A percentile compares a stretch with the other conserved stretches of the same genome.
Conservation (phyloP, 2,888 invertebrate species). For the Cantharis lateralis region DNA sequence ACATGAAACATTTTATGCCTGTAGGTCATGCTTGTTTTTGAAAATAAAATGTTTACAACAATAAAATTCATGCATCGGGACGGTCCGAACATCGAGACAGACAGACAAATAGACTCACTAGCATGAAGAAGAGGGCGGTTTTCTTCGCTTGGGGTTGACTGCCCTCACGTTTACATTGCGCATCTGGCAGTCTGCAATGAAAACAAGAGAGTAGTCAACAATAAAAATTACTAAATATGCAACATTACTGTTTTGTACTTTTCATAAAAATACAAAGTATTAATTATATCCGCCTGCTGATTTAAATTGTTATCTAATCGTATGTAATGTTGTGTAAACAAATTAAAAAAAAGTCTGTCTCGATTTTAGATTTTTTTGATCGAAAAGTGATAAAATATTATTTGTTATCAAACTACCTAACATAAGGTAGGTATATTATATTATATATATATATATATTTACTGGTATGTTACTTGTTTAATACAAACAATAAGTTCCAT, state of each 20-base stretch:
- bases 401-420: neutral
- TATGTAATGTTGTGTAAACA: constrained; percentile 5
- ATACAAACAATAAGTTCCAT: constrained; percentile 12
- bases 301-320: neutral
- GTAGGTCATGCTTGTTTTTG: constrained; percentile 7
- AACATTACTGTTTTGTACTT: constrained; percentile 23
- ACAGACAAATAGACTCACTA: constrained; percentile 64
- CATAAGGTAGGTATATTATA: neutral
- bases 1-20: constrained; percentile 5
- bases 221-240: constrained; percentile 33
- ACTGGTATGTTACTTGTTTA: neutral
- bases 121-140: constrained; percentile 69
- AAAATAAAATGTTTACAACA: constrained; percentile 12
- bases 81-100: constrained; percentile 36
- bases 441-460: neutral
- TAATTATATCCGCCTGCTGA: neutral
- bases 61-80: constrained; percentile 28
- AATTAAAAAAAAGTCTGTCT: constrained; percentile 12
- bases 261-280: neutral
- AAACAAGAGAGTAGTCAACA: constrained; percentile 66
- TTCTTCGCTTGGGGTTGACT: constrained; percentile 71
- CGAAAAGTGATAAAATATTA: neutral
- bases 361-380: constrained; percentile 11
- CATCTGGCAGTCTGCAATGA: constrained; percentile 78
- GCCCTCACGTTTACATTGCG: constrained; percentile 76